phyloP scores from a whole-genome alignment of 2,888 invertebrate species.

The Pachycephus smyrnensis region DNA sequence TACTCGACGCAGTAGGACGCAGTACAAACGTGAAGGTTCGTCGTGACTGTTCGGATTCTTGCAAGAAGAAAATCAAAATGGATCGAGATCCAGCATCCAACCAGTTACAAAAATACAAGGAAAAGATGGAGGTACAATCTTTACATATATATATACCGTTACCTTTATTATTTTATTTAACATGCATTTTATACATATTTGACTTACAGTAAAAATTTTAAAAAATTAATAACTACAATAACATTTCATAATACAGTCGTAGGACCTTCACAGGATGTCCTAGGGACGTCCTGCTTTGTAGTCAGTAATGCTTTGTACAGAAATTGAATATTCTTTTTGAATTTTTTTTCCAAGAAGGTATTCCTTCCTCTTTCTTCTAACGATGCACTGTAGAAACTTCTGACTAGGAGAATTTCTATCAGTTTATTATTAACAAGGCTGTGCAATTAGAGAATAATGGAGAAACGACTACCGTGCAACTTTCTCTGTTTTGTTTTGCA shows the following conservation, averaged over 20 bases:
- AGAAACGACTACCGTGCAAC: neutral
- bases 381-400: neutral
- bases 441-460: neutral
- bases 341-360: neutral
- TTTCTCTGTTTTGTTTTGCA: neutral
- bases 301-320: neutral
- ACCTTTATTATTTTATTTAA: neutral
- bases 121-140: conserved; percentile 52
- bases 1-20: conserved; percentile 12
- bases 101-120: conserved; percentile 75
- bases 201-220: too few relatives aligned
- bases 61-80: conserved; percentile 51
- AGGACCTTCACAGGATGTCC: neutral
- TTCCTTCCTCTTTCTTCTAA: neutral
- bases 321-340: neutral
- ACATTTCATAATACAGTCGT: too few relatives aligned
- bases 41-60: neutral
- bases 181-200: neutral
- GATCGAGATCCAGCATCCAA: conserved; percentile 74
- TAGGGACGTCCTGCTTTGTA: neutral
- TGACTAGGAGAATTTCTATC: neutral
- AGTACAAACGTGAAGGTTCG: neutral
- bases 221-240: too few relatives aligned
- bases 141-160: too few relatives aligned
- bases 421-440: neutral